Base-by-base conservation (phyloP, 1,140 invertebrate genomes). In the Drosophila nigrodunni region DNA sequence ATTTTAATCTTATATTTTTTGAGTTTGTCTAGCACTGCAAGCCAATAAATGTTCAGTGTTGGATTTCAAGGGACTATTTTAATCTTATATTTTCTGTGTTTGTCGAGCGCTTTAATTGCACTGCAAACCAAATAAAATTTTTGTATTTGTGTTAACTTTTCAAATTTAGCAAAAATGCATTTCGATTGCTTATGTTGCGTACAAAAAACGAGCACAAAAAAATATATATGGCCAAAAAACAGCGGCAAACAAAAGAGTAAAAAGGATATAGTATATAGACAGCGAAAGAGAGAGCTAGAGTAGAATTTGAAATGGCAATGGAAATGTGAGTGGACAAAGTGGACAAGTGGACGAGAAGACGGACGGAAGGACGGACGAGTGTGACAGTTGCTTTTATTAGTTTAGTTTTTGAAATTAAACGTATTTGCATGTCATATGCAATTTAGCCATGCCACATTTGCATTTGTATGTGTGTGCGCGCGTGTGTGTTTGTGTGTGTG, bases 391-490 rank as follows among this genome's bases (percentile, higher is more conserved):
- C 73, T 71, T 80, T 89, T 88, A 88, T 88, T 88, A 88, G 85
- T 89, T 89, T 88, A 88, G 85, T 88, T 88, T 88, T 88, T 70
- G 77, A 88, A 88, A 88, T 88, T 88, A 88, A 88, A 89, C 80
- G 85, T 81, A 88, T 88, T 88, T 88, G 80, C 85, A 88, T 88
- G 80, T 88, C 85, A 88, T 76, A 64, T 82, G 68, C 77, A 77
- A 59, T 87, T 80, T 79, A 70, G 64, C 59, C 69, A 62, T 50
- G 70, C 34, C 35, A 50, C 57, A 77, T 80, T 79, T 87, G 58
- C 59, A 67, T 82, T 61, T 74, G 44, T 25, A 10, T 67, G 18
- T 50, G 35, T 30, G 15, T 67, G 35, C 44, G 18, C 34, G 18
- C 18, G 59, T 75, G 52, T 80, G 57, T 79, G 66, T 80, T 25